These are phyloP conservation scores for Brachionus calyciflorus DNA, from an alignment of 1,140 invertebrate genomes.

Conservation along the genomic window DNA sequence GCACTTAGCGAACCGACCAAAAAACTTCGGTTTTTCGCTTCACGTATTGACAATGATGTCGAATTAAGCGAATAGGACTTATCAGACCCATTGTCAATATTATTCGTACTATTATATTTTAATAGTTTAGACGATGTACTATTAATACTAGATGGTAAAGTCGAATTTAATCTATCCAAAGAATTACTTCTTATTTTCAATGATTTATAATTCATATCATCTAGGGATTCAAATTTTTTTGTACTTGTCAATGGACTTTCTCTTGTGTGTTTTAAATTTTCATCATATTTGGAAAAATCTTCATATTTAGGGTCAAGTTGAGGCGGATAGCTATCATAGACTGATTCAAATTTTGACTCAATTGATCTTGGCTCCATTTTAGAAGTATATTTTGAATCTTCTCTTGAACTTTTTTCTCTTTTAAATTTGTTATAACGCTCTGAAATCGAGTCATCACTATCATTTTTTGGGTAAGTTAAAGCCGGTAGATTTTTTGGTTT, in stretches of 20 bases:
- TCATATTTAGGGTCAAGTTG: background rate
- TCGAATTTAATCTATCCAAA: conserved; percentile 9
- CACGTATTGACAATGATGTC: conserved; percentile 14
- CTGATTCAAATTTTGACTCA: background rate
- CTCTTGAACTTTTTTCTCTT: background rate
- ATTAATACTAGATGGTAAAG: background rate
- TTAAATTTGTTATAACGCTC: conserved; percentile 42
- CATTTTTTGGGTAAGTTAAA: conserved; percentile 23
- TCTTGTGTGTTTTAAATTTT: background rate
- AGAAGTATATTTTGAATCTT: background rate
- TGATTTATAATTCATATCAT: background rate
- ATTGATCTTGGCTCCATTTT: too few relatives aligned
- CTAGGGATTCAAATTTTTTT: background rate
- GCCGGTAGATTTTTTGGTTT: background rate
- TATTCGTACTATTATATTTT: conserved; percentile 37
- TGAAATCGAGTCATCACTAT: conserved; percentile 35
- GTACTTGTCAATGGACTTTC: background rate
- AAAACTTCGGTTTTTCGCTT: conserved; percentile 50
- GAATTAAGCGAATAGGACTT: conserved; percentile 4
- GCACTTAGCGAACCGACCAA: conserved; percentile 49
- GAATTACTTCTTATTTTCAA: conserved; percentile 25
- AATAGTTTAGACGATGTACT: background rate
- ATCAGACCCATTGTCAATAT: conserved; percentile 17
- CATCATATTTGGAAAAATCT: background rate
- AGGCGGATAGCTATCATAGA: background rate